phyloP scores from a whole-genome alignment of 2,113 vertebrate species.

The Plecotus auritus region DNA sequence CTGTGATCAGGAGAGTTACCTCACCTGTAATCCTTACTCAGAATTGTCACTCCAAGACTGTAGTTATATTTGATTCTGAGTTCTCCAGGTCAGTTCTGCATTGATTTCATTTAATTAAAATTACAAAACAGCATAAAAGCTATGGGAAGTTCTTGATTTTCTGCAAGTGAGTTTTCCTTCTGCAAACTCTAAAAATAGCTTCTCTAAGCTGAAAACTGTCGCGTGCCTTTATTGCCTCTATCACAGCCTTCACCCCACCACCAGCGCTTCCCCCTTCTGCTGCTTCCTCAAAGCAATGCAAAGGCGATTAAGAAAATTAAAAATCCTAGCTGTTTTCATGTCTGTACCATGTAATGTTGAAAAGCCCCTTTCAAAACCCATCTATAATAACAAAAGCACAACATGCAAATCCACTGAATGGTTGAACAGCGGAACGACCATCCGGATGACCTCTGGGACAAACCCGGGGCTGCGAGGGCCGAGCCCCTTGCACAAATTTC shows the following conservation, averaged over 20 bases:
- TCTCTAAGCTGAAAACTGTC: background rate
- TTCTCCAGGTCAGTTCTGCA: background rate
- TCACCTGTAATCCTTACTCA: background rate
- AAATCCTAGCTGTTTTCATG: background rate
- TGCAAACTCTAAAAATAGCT: background rate
- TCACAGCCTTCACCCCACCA: background rate
- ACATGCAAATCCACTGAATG: too few species aligned
- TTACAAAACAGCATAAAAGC: background rate
- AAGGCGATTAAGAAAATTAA: background rate
- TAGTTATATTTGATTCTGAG: background rate
- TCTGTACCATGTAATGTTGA: background rate
- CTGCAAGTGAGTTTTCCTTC: background rate
- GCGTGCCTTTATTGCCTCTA: background rate
- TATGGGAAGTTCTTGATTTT: background rate
- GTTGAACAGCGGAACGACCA: too few species aligned
- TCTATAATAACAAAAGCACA: too few species aligned
- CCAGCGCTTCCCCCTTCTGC: background rate
- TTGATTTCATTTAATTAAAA: conserved; percentile 39
- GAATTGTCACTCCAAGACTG: background rate
- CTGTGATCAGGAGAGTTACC: background rate
- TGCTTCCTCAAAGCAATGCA: background rate
- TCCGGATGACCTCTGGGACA: too few species aligned
- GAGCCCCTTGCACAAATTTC: too few species aligned
- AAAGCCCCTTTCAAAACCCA: background rate
- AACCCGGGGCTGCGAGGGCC: too few species aligned